Evolutionary conservation across 1,140 invertebrate genomes (phyloP).

Genomic region (Sinonovacula constricta): DNA sequence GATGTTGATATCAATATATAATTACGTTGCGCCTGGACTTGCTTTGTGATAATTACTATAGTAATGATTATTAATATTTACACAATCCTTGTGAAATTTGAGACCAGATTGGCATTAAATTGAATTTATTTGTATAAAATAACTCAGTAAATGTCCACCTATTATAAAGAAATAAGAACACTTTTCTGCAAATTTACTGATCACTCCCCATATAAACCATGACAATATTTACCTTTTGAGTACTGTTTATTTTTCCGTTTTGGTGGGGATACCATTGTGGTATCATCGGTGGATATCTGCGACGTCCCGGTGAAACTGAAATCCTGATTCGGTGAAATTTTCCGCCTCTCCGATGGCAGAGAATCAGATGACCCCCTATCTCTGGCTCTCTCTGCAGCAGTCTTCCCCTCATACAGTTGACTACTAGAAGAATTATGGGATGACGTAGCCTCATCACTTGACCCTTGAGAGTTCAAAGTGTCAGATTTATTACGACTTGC

Average conservation of each 20-base stretch:
- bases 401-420: conserved; percentile 32
- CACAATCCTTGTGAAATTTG: no score
- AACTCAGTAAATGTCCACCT: no score
- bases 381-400: conserved; percentile 35
- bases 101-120: no score
- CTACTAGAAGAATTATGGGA: conserved; percentile 43
- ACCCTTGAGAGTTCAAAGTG: conserved; percentile 42
- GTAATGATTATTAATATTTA: no score
- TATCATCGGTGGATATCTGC: conserved; percentile 37
- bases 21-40: no score
- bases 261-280: background rate
- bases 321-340: conserved; percentile 31
- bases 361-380: conserved; percentile 37
- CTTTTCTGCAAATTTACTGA: no score
- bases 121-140: no score
- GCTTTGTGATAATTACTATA: no score
- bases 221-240: conserved; percentile 26
- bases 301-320: conserved; percentile 41
- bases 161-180: no score
- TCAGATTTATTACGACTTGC: conserved; percentile 32
- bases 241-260: conserved; percentile 21
- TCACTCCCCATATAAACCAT: no score
- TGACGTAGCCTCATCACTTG: conserved; percentile 41
- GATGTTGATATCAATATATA: no score
- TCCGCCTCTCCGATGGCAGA: background rate